These are phyloP conservation scores for Etheostoma perlongum DNA, from an alignment of 2,797 vertebrate species.

Conservation along the genomic window DNA sequence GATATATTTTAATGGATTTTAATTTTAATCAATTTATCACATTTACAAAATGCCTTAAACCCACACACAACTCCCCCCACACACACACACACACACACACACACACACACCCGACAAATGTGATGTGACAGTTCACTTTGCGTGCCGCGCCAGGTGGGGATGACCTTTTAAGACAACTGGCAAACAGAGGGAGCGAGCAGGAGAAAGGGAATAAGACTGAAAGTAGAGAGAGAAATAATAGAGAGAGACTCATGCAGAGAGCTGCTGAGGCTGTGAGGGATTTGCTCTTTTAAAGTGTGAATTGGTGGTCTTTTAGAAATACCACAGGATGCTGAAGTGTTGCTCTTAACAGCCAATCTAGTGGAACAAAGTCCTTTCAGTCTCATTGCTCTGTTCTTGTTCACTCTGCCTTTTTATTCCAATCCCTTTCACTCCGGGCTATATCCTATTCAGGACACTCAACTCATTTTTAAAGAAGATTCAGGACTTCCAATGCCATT, in stretches of 20 bases:
- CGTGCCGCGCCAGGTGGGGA: slow-evolving; percentile 65
- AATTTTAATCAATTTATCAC: not conserved
- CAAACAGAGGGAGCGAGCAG: slow-evolving; percentile 45
- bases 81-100: slow-evolving; percentile 22
- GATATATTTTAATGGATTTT: not conserved
- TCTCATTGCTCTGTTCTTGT: slow-evolving; percentile 12
- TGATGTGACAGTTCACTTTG: slow-evolving; percentile 72
- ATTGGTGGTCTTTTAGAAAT: slow-evolving; percentile 64
- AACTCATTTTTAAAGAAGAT: not conserved
- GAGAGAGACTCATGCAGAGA: slow-evolving; percentile 47
- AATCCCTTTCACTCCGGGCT: slow-evolving; percentile 1
- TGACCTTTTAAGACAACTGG: slow-evolving; percentile 76
- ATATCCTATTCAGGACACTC: not conserved
- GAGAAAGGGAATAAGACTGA: slow-evolving; percentile 31
- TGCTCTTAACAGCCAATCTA: slow-evolving; percentile 36
- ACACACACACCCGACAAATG: slow-evolving; percentile 55
- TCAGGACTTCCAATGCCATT: not conserved
- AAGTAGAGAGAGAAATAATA: slow-evolving; percentile 18
- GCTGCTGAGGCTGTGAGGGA: slow-evolving; percentile 46
- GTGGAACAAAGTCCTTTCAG: slow-evolving; percentile 45
- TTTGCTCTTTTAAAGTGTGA: slow-evolving; percentile 70
- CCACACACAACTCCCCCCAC: not conserved
- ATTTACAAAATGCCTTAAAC: slow-evolving; percentile 1
- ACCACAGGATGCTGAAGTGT: slow-evolving; percentile 54
- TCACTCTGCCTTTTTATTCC: slow-evolving; percentile 12